Percentiles rank a stretch among this genome's conserved stretches.
Evolutionary conservation across 2,888 invertebrate genomes (phyloP).

Genomic region (Hyposoter didymator): DNA sequence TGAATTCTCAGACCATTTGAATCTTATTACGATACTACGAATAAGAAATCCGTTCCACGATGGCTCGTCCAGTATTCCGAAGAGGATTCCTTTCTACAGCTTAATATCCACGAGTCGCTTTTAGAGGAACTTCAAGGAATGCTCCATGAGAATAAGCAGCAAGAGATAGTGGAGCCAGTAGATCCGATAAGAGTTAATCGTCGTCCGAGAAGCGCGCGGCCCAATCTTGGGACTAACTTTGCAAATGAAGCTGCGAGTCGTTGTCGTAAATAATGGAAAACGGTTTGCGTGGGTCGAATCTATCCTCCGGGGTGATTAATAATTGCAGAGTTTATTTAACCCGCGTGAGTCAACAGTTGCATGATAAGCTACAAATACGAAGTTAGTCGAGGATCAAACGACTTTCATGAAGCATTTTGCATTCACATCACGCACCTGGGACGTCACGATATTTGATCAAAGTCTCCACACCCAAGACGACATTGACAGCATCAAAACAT

Average conservation of each 20-base stretch:
- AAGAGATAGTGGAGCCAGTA: constrained; percentile 2
- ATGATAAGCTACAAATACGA: not conserved
- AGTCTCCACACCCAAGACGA: not conserved
- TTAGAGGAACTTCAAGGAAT: not conserved
- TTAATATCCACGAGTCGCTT: not conserved
- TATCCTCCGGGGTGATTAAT: not conserved
- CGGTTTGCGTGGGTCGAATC: not conserved
- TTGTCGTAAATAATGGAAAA: not conserved
- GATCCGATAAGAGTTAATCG: constrained; percentile 34
- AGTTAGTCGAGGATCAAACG: constrained; percentile 26
- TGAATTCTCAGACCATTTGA: not conserved
- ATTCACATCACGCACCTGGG: not conserved
- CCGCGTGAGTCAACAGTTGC: not conserved
- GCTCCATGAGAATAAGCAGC: not conserved
- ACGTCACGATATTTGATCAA: not conserved
- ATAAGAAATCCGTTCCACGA: not conserved
- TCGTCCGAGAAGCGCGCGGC: constrained; percentile 1
- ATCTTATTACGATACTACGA: not conserved
- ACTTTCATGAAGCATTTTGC: not conserved
- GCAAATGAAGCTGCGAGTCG: constrained; percentile 1
- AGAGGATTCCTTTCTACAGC: not conserved
- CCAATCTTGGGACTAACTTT: constrained; percentile 12
- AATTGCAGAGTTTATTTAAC: constrained; percentile 1
- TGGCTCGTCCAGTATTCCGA: not conserved
- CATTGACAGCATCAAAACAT: not conserved